Evolutionary conservation across 2,797 vertebrate genomes (phyloP), one percentile per base, ranked within the genome.

Genomic region (Nothura maculosa): DNA sequence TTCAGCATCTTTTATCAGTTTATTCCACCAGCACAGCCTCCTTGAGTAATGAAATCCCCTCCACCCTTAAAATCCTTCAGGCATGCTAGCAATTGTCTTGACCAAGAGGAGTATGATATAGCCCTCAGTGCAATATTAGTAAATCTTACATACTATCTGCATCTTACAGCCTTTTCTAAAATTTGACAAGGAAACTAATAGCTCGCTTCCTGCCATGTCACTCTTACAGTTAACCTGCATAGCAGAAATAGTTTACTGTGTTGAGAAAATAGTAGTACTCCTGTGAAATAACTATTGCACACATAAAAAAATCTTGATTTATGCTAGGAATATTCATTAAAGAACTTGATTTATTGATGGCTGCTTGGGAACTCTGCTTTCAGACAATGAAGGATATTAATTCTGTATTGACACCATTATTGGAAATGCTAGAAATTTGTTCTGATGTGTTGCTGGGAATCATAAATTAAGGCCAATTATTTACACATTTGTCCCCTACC

Each of bases 31-130:
- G 27, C 32, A 74, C 27, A 73, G 9, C 19, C 38, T 50, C 27
- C 54, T 85, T 72, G 40, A 32, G 62, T 24, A 27, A 25, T 64
- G 63, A 81, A 87, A 92, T 87, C 57, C 40, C 86, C 89, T 90
- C 87, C 85, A 75, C 81, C 82, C 82, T 81, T 85, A 79, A 91
- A 94, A 93, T 61, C 15, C 28, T 81, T 81, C 77, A 73, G 92
- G 90, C 69, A 84, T 70, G 67, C 36, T 61, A 85, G 55, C 87
- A 84, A 55, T 73, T 54, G n/a, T 61, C 47, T 67, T 74, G 85
- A 92, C 85, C 57, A 7, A 21, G 74, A 63, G 81, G 81, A 76
- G 45, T 28, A 42, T 47, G 28, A 12, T n/a, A 42, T 67, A 75
- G 22, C 58, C 67, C 67, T 92, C 52, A 27, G 38, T 48, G 77